Base-by-base conservation (phyloP, 2,888 invertebrate species). In the Athripsodes cinereus region DNA sequence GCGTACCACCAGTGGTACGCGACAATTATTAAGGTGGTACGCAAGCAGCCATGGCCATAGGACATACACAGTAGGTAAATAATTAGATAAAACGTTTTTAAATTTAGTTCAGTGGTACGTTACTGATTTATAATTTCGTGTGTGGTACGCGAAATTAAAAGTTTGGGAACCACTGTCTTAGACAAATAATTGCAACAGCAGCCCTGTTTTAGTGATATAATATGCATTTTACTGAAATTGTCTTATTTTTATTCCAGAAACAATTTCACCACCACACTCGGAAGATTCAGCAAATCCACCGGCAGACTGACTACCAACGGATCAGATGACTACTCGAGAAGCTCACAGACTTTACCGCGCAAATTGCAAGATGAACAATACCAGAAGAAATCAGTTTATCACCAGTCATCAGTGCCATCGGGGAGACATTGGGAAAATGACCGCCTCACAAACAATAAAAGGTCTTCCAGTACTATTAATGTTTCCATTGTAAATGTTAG, bases 271-370 rank as follows among this genome's bases (percentile, higher is more conserved):
- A 88, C 86, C 67, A 90, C 90, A 35, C 78, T 92, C 67, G 91
- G 90, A 61, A 84, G 91, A 64, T 86, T 89, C 75, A 90, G 90
- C 78, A 91, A 90, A 74, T 88, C 90, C 20, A 87, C 88, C 51
- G 84, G 88, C 70, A 83, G 89, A 61, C 73, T 89, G 66, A 75
- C 76, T 59, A 74, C 74, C 63, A 80, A 81, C 64, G 72, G 72
- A 72, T 75, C 76, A 59, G 78, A 80, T 67, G 78, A 81, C 55
- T 76, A 81, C 66, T 74, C 79, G 60, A 75, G 87, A 56, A 85
- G 81, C 65, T 83, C 86, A 0, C 92, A 91, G 72, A 92, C 92
- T 1, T 74, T 92, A 64, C 92, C 92, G 2, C 79, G 91, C 18
- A 84, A 84, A 68, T 69, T 83, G 20, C 79, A 79, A 70, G 78